Evolutionary conservation across 2,888 invertebrate species (phyloP), one percentile per base, ranked within the genome.

Genomic region (Agrochola circellaris): DNA sequence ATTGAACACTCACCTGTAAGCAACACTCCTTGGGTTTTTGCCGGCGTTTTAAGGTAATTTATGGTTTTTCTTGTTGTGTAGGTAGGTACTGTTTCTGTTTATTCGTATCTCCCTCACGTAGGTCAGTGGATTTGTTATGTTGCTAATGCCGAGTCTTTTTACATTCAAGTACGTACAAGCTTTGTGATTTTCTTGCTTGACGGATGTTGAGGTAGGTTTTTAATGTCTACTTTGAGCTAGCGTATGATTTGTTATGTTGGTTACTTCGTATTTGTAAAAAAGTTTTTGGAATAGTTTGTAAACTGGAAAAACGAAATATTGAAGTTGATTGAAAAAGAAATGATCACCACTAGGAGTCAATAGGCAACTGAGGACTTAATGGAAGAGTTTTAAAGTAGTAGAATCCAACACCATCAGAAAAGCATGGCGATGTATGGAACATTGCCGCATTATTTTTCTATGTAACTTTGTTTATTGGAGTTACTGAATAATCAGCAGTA

Each of bases 31-130:
- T 86, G 90, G 51, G 91, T 95, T 95, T 95, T 95, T 94, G 93
- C 91, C 85, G 82, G 88, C 92, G 92, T 93, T 95, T 95, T 93
- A 94, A 93, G 92, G 89, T 93, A 94, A 95, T 95, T 95, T 95
- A 95, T 95, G 90, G 94, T 91, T 93, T 92, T 92, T 93, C 93
- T 95, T 95, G 94, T 93, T 91, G 90, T 88, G 84, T 68, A n/a
- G 6, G 34, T 83, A 86, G 6, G 34, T 83, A 86, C 89, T 88
- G 89, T 90, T 91, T 87, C 89, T 81, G 76, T 89, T 89, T 90
- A 89, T 91, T 92, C 90, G 91, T 90, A 90, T 89, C 91, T 92
- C 90, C 89, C 90, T 90, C 90, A 89, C 91, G 90, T 91, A 91
- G 92, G 92, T 92, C 91, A 92, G 88, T 91, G 89, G 90, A 90